Evolutionary conservation across 2,888 invertebrate genomes (phyloP).

Genomic region (Melinopterus prodromus): DNA sequence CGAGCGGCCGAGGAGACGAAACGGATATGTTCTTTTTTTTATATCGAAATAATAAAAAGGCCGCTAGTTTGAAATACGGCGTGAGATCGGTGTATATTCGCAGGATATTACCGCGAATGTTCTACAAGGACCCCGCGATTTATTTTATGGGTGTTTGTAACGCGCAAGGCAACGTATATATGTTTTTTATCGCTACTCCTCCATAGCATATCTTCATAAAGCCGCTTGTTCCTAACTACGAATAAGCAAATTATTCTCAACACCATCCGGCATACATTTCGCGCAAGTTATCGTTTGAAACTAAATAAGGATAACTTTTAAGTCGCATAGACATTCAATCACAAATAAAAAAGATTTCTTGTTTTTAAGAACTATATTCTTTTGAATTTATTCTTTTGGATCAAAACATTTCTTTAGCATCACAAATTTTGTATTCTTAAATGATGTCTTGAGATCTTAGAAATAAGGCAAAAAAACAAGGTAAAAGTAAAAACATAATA

Average conservation of each 20-base stretch:
- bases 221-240: neutral
- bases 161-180: conserved; percentile 7
- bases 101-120: conserved; percentile 21
- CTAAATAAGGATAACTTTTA: neutral
- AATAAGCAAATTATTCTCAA: neutral
- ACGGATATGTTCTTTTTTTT: conserved; percentile 12
- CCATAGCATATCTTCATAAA: neutral
- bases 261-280: conserved; percentile 4
- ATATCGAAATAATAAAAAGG: conserved; percentile 20
- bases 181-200: neutral
- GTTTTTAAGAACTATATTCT: too few relatives aligned
- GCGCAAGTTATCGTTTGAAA: neutral
- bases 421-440: too few relatives aligned
- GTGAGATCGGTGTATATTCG: conserved; percentile 19
- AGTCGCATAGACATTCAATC: too few relatives aligned
- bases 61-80: conserved; percentile 15
- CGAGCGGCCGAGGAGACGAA: neutral
- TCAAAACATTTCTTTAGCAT: too few relatives aligned
- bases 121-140: conserved; percentile 21
- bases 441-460: too few relatives aligned
- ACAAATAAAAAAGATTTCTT: too few relatives aligned
- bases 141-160: conserved; percentile 13
- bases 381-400: too few relatives aligned
- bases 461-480: too few relatives aligned
- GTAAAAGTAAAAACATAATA: too few relatives aligned